Evolutionary conservation across 2,797 vertebrate genomes (phyloP).

Genomic region (Xenentodon cancila): DNA sequence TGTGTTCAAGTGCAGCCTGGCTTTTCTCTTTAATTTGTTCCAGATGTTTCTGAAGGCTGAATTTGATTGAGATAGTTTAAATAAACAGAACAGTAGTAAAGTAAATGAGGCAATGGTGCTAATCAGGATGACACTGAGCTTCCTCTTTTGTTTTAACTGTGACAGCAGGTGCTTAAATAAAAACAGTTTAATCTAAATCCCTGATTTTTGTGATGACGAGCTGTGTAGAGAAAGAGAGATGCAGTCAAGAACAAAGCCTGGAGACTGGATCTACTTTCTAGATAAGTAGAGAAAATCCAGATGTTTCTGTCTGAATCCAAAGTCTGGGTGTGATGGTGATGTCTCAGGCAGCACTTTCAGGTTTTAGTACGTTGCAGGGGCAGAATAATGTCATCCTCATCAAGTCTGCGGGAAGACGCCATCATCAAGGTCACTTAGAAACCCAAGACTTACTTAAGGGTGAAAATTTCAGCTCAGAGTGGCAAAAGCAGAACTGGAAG

Average conservation of each 20-base stretch:
- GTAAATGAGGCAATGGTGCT: constrained; percentile 27
- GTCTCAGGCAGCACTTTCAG: constrained; percentile 2
- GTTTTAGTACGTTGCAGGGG: constrained; percentile 32
- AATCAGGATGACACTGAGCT: neutral
- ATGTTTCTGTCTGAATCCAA: constrained; percentile 44
- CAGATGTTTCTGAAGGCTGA: constrained; percentile 63
- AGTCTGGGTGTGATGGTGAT: constrained; percentile 12
- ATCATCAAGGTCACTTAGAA: constrained; percentile 26
- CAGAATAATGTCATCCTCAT: constrained; percentile 52
- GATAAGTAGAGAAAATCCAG: constrained; percentile 31
- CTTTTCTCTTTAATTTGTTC: constrained; percentile 26
- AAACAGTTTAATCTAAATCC: neutral
- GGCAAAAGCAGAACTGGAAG: constrained; percentile 17
- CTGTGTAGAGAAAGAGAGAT: no score
- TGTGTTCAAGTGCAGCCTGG: constrained; percentile 30
- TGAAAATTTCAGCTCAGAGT: constrained; percentile 1
- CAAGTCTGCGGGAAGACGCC: constrained; percentile 27
- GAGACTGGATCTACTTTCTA: constrained; percentile 1
- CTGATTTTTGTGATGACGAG: neutral
- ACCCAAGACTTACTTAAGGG: constrained; percentile 16
- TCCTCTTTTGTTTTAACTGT: constrained; percentile 16
- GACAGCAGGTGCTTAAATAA: constrained; percentile 11
- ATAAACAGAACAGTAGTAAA: constrained; percentile 40
- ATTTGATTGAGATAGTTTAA: constrained; percentile 36
- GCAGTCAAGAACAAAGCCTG: no score